Conservation (phyloP, 2,113 vertebrate genomes). For the Malaclemys terrapin region DNA sequence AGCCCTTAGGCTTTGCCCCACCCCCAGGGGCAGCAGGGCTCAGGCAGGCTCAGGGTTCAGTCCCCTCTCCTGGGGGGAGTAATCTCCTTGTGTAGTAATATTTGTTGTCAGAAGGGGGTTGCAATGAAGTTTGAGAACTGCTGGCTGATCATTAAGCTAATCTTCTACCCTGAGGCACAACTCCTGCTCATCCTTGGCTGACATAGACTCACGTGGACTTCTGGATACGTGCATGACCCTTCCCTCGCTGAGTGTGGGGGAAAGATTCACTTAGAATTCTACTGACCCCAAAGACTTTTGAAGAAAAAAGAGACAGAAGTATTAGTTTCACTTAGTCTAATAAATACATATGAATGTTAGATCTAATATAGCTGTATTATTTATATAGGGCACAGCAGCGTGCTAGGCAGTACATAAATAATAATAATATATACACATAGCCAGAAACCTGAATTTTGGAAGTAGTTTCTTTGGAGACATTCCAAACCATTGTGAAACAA, state of each 20-base stretch:
- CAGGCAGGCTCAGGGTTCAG: too few relatives aligned
- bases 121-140: too few relatives aligned
- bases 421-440: not conserved
- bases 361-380: not conserved
- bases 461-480: not conserved
- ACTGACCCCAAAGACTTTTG: not conserved
- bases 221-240: rapidly evolving
- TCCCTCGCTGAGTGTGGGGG: not conserved
- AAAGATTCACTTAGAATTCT: not conserved
- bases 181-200: not conserved
- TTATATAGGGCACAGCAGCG: not conserved
- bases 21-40: too few relatives aligned
- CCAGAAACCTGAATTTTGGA: not conserved
- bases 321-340: not conserved
- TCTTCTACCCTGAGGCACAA: not conserved
- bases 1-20: too few relatives aligned
- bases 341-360: not conserved
- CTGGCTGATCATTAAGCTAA: not conserved
- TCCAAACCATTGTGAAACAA: not conserved
- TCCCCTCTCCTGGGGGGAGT: too few relatives aligned
- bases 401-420: not conserved
- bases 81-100: too few relatives aligned
- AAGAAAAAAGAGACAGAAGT: not conserved
- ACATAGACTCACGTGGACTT: not conserved
- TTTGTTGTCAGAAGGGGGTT: too few relatives aligned